Conservation (phyloP, 2,888 invertebrate species). For the Penaeus monodon region DNA sequence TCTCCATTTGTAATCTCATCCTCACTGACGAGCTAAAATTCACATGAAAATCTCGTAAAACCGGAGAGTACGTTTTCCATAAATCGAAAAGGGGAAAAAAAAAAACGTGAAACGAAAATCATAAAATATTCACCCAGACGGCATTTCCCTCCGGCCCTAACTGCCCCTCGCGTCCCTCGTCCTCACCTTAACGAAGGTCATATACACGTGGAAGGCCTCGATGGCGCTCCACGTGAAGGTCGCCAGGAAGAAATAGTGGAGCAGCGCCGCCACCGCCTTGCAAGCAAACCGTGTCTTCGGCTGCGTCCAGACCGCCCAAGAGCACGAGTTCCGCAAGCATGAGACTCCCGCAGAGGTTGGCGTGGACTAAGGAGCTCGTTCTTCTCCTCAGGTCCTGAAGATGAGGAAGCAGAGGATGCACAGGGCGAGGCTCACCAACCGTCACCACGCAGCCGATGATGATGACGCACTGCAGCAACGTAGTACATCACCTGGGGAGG, state of each 20-base stretch:
- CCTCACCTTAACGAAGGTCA: conserved; percentile 88
- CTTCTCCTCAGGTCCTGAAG: conserved; percentile 66
- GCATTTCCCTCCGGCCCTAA: not conserved
- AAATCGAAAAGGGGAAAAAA: too few relatives aligned
- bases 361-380: conserved; percentile 88
- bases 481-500: conserved; percentile 33
- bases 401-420: conserved; percentile 69
- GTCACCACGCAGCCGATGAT: conserved; percentile 70
- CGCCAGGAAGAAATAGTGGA: conserved; percentile 84
- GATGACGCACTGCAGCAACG: conserved; percentile 68
- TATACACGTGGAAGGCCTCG: conserved; percentile 95
- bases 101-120: too few relatives aligned
- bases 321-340: conserved; percentile 91
- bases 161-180: not conserved
- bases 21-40: too few relatives aligned
- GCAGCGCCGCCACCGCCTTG: conserved; percentile 86
- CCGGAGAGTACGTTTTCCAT: too few relatives aligned
- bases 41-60: too few relatives aligned
- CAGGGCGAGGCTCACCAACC: conserved; percentile 69
- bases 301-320: conserved; percentile 89
- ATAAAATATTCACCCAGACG: too few relatives aligned
- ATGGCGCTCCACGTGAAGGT: conserved; percentile 97
- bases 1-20: too few relatives aligned
- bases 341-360: conserved; percentile 92
- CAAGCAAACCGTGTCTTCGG: conserved; percentile 85